phyloP scores from a whole-genome alignment of 2,113 vertebrate species.

The Laticauda colubrina region DNA sequence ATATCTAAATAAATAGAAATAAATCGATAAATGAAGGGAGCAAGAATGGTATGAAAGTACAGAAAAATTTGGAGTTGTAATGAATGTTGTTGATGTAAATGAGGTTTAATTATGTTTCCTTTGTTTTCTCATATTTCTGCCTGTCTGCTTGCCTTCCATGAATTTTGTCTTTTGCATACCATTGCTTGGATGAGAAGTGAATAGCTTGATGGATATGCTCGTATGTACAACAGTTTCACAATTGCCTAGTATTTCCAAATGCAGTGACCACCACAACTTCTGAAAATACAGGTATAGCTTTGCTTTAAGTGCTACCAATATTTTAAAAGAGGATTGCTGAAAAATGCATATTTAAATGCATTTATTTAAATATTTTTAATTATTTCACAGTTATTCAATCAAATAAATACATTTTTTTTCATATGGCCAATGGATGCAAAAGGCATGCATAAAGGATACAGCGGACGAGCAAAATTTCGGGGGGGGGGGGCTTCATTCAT shows the following conservation, averaged over 20 bases:
- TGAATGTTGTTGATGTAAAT: not conserved
- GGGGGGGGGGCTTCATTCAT: too few relatives aligned
- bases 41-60: not conserved
- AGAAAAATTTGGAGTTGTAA: not conserved
- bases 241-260: not conserved
- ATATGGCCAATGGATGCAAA: not conserved
- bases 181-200: not conserved
- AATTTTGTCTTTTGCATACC: not conserved
- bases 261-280: not conserved
- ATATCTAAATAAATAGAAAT: not conserved
- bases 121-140: not conserved
- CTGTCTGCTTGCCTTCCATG: not conserved
- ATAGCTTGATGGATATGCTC: not conserved
- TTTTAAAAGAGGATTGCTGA: not conserved
- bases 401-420: not conserved
- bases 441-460: too few relatives aligned
- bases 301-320: not conserved
- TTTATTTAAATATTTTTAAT: not conserved
- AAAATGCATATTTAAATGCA: not conserved
- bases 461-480: too few relatives aligned
- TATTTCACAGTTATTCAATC: not conserved
- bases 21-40: not conserved
- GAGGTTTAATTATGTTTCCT: not conserved
- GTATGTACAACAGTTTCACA: not conserved
- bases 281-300: not conserved